phyloP scores from a whole-genome alignment of 2,113 vertebrate species.

The Crocuta crocuta region DNA sequence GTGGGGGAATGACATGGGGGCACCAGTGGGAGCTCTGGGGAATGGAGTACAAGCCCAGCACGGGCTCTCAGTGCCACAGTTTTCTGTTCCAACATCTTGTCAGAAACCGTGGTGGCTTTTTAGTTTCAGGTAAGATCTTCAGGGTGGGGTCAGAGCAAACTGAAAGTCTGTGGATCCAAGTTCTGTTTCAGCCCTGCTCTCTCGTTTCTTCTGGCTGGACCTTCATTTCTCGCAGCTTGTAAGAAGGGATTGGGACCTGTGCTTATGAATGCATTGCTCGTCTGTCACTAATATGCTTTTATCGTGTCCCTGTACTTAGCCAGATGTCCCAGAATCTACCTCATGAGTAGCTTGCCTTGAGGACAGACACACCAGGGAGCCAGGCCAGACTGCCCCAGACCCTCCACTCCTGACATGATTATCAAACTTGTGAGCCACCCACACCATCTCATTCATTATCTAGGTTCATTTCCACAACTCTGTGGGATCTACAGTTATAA shows the following conservation, averaged over 20 bases:
- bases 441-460: background rate
- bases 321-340: background rate
- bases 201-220: background rate
- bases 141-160: background rate
- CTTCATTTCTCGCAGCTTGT: background rate
- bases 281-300: background rate
- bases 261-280: background rate
- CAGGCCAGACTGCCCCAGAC: background rate
- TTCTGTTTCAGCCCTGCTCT: background rate
- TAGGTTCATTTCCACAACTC: background rate
- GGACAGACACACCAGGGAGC: background rate
- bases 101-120: background rate
- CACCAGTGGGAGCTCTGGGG: background rate
- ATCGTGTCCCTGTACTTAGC: background rate
- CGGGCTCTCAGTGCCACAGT: background rate
- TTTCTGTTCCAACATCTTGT: constrained; percentile 21
- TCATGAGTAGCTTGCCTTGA: background rate
- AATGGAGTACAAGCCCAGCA: background rate
- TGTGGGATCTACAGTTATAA: background rate
- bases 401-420: background rate
- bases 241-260: background rate
- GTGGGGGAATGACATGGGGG: background rate
- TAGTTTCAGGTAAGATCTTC: background rate
- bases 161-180: background rate
- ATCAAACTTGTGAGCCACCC: background rate